phyloP scores from a whole-genome alignment of 1,140 invertebrate species.

The Drosophila orena region DNA sequence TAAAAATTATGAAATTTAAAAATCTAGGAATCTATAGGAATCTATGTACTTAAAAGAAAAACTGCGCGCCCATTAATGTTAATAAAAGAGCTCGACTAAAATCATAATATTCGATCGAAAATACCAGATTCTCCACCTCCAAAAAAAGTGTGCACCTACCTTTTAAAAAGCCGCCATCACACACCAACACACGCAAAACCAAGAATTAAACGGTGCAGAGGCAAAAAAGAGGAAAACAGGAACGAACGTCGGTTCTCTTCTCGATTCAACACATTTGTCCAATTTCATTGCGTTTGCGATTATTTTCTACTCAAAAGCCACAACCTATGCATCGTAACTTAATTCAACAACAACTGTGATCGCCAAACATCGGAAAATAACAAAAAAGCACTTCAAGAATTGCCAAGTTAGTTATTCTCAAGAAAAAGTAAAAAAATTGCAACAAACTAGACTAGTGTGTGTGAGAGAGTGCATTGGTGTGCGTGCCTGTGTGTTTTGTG shows the following conservation, averaged over 20 bases:
- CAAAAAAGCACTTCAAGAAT: conserved; percentile 65
- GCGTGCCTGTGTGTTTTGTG: conserved; percentile 10
- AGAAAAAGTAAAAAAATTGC: conserved; percentile 61
- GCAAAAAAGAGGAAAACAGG: conserved; percentile 46
- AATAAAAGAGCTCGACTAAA: not conserved
- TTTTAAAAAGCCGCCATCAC: conserved; percentile 52
- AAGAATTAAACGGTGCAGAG: conserved; percentile 57
- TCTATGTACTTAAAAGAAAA: not conserved
- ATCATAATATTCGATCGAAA: not conserved
- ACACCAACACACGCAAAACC: conserved; percentile 40
- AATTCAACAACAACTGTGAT: conserved; percentile 80
- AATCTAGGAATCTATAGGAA: rapidly evolving
- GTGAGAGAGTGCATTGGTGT: not conserved
- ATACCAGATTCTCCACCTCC: not conserved
- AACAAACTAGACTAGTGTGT: conserved; percentile 67
- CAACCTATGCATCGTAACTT: conserved; percentile 75
- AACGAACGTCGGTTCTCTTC: conserved; percentile 73
- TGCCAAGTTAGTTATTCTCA: conserved; percentile 66
- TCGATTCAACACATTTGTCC: conserved; percentile 82
- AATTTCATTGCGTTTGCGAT: conserved; percentile 84
- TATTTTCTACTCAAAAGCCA: conserved; percentile 79
- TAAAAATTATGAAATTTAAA: too few species aligned
- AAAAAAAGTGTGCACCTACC: conserved; percentile 19
- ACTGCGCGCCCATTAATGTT: too few species aligned
- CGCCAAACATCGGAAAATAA: conserved; percentile 66